phyloP scores from a whole-genome alignment of 2,797 vertebrate species.

The Acipenser ruthenus region DNA sequence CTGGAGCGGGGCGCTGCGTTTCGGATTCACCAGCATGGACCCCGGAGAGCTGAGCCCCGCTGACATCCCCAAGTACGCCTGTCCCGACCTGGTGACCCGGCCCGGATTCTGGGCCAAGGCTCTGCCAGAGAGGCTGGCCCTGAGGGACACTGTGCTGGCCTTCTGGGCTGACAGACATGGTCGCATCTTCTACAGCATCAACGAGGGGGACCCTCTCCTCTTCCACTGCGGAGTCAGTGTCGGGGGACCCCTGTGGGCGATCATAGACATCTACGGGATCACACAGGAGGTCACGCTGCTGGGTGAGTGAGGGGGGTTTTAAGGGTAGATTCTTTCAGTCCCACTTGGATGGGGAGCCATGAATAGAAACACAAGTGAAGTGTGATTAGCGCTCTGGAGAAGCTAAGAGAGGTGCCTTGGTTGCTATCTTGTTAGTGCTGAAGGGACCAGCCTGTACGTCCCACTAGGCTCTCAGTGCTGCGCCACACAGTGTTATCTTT shows the following conservation, averaged over 20 bases:
- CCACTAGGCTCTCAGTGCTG: too few relatives aligned
- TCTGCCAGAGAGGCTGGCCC: constrained; percentile 85
- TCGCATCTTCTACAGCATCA: constrained; percentile 93
- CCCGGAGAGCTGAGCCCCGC: constrained; percentile 77
- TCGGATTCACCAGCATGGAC: constrained; percentile 91
- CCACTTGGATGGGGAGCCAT: constrained; percentile 20
- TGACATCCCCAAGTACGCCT: constrained; percentile 96
- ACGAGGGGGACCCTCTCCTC: constrained; percentile 86
- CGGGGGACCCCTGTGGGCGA: constrained; percentile 88
- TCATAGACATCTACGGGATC: constrained; percentile 96
- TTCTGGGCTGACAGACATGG: constrained; percentile 96
- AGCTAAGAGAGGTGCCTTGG: constrained; percentile 12
- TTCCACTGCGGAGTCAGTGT: constrained; percentile 96
- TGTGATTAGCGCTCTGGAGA: constrained; percentile 14
- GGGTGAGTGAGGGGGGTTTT: constrained; percentile 60
- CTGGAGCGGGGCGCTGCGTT: constrained; percentile 93
- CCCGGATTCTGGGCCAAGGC: constrained; percentile 98
- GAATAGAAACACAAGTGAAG: constrained; percentile 30
- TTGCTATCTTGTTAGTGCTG: constrained; percentile 20
- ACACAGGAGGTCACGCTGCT: constrained; percentile 94
- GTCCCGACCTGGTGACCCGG: constrained; percentile 89
- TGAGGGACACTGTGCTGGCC: constrained; percentile 84
- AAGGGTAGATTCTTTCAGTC: constrained; percentile 14
- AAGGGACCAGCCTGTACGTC: background rate
- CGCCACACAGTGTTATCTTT: too few relatives aligned